Base-by-base conservation (phyloP, 64 coral and sea anemone species). In the Stichodactyla helianthus region DNA sequence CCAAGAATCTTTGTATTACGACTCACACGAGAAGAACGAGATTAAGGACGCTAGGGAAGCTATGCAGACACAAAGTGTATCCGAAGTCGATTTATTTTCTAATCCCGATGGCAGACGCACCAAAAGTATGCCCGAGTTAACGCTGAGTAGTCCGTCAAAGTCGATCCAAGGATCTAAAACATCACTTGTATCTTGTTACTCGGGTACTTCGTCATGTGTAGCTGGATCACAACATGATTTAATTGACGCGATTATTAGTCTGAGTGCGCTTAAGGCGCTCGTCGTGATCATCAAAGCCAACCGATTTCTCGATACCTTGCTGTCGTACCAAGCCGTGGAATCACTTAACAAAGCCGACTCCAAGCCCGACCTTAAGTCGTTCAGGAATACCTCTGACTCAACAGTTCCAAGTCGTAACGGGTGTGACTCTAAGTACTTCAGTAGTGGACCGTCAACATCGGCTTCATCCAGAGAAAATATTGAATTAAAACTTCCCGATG, bases 241-340 rank as follows among this genome's bases (percentile, higher is more conserved):
- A 9, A 20, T 81, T 53, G 78, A 81, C 50, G 35, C 78, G 52
- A 81, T 81, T 81, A 81, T 81, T 7, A 81, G 78, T 53, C 51
- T 84, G 16, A 84, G 83, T 23, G 83, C 83, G 50, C 83, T 84
- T 6, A 84, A 84, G 16, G 83, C 83, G 8, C 53, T 84, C 7
- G 83, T 84, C 2, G 83, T 84, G 20, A 58, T 84, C 17, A 58
- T 84, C 55, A 84, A 60, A 44, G 17, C 83, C 1, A 84, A 63
- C 27, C 18, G 53, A 51, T 59, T 84, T 9, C 83, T 84, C 14
- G 55, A 84, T 27, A 28, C 52, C 59, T 54, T 84, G 25, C 53
- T 84, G 31, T 84, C 55, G 10, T 84, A 54, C 31, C 78, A 81
- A 81, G 52, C 78, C 5, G 52, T 81, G 7, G 78, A 81, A 22